Conservation (phyloP, 2,797 vertebrate species). For the Diceros bicornis region DNA sequence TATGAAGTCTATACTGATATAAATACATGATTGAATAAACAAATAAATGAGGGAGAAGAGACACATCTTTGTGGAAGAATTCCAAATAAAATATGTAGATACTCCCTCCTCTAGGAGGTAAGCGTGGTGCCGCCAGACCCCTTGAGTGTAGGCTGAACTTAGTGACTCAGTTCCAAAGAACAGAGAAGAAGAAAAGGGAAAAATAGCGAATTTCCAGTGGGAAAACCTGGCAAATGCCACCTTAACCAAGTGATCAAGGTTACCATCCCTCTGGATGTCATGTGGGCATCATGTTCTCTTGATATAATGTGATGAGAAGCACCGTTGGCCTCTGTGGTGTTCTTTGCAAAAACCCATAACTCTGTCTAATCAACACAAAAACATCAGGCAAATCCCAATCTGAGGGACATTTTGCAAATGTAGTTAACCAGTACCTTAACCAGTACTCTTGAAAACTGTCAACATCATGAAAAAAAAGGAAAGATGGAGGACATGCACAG, state of each 20-base stretch:
- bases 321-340: too few relatives aligned
- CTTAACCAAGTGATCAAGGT: not conserved
- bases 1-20: not conserved
- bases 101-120: not conserved
- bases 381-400: not conserved
- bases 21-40: not conserved
- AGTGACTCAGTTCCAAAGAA: not conserved
- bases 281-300: not conserved
- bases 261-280: not conserved
- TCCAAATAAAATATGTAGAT: not conserved
- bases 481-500: not conserved
- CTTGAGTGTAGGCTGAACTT: not conserved
- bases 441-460: not conserved
- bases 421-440: not conserved
- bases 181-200: not conserved
- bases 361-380: not conserved
- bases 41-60: not conserved
- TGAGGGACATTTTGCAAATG: not conserved
- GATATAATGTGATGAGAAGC: not conserved
- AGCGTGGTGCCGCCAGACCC: not conserved
- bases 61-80: not conserved
- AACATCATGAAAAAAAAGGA: not conserved
- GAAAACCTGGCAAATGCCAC: not conserved
- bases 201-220: not conserved
- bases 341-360: not conserved